Base-by-base conservation (phyloP, 2,113 vertebrate genomes). In the Pluvialis apricaria region DNA sequence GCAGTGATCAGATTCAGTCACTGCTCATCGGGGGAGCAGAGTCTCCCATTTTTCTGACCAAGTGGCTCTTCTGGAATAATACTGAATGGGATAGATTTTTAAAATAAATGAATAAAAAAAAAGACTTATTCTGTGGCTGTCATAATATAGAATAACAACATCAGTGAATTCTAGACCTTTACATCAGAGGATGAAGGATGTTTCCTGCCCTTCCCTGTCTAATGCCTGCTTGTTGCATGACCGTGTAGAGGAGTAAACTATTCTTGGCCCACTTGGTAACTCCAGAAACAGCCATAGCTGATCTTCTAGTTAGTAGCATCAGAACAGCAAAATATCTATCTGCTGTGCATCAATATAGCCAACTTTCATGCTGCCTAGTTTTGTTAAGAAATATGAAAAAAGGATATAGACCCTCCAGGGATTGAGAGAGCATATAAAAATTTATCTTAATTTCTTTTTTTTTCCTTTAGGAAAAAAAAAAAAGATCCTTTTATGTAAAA, bases 71-170 rank as follows among this genome's bases (percentile, higher is more conserved):
- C 81, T 32, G 64, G 34, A 78, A 29, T 60, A 44, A 64, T 86
- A 66, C 60, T 60, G 36, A 92, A 34, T 34, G 17, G 34, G 47
- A 38, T 11, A 71, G 51, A 45, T 42, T 88, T 88, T 95, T 64
- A 10, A 92, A 94, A 92, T 32, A 71, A 32, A 87, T 28, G 4
- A 57, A 83, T 80, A 49, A 75, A 81, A 85, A 81, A 85, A 66
- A 65, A 81, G 40, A 49, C 38, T 12, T 51, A 9, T 54, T 81
- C 69, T 61, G 54, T 61, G 44, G 64, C 40, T 92, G 45, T 70
- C 45, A 28, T 40, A 55, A 47, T 40, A 44, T 2, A 66, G 34
- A 66, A 61, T 28, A 86, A 47, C 34, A 51, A 5, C 15, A 36
- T 11, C 10, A 51, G 14, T 68, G 62, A 65, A 57, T 77, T 94